Base-by-base conservation (phyloP, 2,797 vertebrate genomes). In the Tapera naevia region DNA sequence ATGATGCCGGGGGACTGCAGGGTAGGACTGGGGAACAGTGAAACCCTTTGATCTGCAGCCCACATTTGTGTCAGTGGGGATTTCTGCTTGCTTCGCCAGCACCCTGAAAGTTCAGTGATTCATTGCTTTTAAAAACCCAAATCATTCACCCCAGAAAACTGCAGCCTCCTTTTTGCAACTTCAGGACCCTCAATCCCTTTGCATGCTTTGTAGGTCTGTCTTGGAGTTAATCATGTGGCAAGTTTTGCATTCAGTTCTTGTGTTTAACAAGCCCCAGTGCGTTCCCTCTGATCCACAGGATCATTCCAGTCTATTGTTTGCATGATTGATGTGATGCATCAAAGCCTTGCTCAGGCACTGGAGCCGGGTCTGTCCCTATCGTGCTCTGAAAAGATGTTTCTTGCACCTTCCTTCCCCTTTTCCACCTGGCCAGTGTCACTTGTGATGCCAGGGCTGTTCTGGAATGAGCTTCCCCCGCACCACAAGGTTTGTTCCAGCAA, bases 71-170 rank as follows among this genome's bases (percentile, higher is more conserved):
- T 58, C 82, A 48, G 62, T 15, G 54, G 87, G 91, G 84, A 64
- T 78, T 83, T 83, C 85, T 91, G 78, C 89, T 89, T 64, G 79
- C 75, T 75, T 64, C 64, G 80, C 86, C 86, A 85, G 88, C 88
- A 94, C 94, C 92, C 88, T 84, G 62, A 72, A 94, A 91, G 86
- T 88, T 91, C 89, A 75, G 64, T 82, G 95, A 95, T 64, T 95
- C 74, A 33, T 5, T 90, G 86, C 66, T 54, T 74, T 57, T 5
- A 15, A 43, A 81, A 78, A n/a, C 2, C 24, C 50, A 74, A 88
- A 54, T 65, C 57, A 5, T 45, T 86, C 78, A 35, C 60, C 60
- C 90, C 33, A 67, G 51, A 65, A 94, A 70, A 86, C 91, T 88
- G 93, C 66, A 81, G 90, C 74, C 24, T 93, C 82, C 56, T 43